phyloP scores from a whole-genome alignment of 2,888 invertebrate genomes.

The Drosophila tripunctata region DNA sequence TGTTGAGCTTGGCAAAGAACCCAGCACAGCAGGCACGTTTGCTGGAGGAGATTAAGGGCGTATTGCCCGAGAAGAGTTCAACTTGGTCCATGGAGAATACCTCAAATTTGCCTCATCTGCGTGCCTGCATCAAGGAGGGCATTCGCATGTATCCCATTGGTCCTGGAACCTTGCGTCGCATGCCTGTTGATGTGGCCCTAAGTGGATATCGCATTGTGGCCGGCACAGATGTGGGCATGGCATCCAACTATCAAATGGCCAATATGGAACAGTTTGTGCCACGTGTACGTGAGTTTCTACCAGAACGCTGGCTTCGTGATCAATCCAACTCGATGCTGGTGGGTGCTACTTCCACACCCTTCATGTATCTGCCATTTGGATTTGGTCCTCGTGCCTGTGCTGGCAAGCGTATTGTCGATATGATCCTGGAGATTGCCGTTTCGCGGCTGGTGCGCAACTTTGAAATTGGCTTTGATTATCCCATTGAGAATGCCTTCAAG shows the following conservation, averaged over 20 bases:
- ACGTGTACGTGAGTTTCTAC: slow-evolving; percentile 87
- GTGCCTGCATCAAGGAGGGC: slow-evolving; percentile 90
- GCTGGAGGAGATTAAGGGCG: slow-evolving; percentile 85
- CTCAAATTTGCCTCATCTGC: slow-evolving; percentile 86
- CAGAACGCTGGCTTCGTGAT: slow-evolving; percentile 89
- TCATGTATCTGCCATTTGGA: slow-evolving; percentile 81
- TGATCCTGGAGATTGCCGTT: slow-evolving; percentile 87
- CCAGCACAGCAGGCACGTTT: slow-evolving; percentile 87
- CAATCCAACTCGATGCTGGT: slow-evolving; percentile 41
- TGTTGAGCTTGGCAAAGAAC: slow-evolving; percentile 88
- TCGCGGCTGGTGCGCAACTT: slow-evolving; percentile 84
- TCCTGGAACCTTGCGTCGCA: slow-evolving; percentile 86
- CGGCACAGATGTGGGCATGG: slow-evolving; percentile 89
- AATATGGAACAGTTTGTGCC: slow-evolving; percentile 87
- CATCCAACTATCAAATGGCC: slow-evolving; percentile 87
- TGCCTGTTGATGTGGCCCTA: slow-evolving; percentile 86
- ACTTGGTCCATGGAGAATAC: slow-evolving; percentile 84
- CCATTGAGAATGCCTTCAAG: slow-evolving; percentile 79
- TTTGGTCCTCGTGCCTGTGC: slow-evolving; percentile 86
- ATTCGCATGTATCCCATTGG: slow-evolving; percentile 87
- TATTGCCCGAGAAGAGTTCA: slow-evolving; percentile 84
- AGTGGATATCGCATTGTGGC: slow-evolving; percentile 87
- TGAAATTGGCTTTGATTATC: slow-evolving; percentile 83
- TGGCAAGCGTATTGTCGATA: slow-evolving; percentile 89
- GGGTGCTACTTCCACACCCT: slow-evolving; percentile 68